Evolutionary conservation across 2,113 vertebrate species (phyloP).

Genomic region (Datnioides undecimradiatus): DNA sequence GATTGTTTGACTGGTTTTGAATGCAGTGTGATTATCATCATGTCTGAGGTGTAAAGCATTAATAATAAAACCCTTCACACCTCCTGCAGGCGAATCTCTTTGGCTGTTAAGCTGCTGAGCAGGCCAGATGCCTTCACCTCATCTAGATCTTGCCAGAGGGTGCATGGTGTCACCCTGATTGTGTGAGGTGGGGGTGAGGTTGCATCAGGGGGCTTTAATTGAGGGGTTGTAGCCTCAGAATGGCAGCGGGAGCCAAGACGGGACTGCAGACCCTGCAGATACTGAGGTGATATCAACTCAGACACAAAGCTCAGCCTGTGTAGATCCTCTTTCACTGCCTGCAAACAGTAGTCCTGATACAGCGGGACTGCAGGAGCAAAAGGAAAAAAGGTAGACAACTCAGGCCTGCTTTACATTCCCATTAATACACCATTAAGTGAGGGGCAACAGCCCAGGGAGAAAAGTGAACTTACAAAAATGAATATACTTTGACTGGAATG

Average conservation of each 20-base stretch:
- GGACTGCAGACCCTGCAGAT: conserved; percentile 45
- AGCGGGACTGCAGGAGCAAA: conserved; percentile 77
- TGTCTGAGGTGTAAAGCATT: not conserved
- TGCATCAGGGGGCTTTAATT: not conserved
- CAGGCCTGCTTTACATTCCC: not conserved
- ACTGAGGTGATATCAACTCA: conserved; percentile 47
- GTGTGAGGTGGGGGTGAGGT: conserved; percentile 11
- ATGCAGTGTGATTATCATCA: not conserved
- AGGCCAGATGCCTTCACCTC: conserved; percentile 81
- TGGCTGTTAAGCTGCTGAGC: conserved; percentile 61
- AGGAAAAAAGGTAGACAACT: not conserved
- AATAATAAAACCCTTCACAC: conserved; percentile 55
- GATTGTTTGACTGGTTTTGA: not conserved
- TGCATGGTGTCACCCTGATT: conserved; percentile 59
- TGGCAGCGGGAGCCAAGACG: not conserved
- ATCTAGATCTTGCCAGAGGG: conserved; percentile 84
- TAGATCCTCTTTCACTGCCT: conserved; percentile 58
- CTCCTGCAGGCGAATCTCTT: conserved; percentile 84
- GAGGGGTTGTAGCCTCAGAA: not conserved
- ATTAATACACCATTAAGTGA: not conserved
- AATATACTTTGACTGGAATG: conserved; percentile 77
- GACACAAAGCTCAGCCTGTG: conserved; percentile 46
- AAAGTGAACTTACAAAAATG: conserved; percentile 72
- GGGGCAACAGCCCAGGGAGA: not conserved
- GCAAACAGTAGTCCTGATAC: conserved; percentile 84